phyloP scores from a whole-genome alignment of 2,888 invertebrate species.

The Chymomyza caudatula region DNA sequence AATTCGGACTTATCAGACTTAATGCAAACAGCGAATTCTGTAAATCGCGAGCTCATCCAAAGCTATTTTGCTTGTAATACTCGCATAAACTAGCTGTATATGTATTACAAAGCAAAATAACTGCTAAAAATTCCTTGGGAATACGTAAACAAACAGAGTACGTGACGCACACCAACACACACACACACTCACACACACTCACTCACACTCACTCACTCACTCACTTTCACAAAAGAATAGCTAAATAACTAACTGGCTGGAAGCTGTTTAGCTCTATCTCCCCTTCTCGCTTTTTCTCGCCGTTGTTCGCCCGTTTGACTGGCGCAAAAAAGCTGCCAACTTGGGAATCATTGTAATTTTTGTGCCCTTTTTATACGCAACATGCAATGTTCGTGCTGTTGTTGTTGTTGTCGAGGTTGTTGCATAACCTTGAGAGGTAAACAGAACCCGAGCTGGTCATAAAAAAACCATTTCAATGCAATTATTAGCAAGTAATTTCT shows the following conservation, averaged over 20 bases:
- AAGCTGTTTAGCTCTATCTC: not conserved
- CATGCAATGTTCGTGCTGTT: not conserved
- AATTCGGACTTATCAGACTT: too few species aligned
- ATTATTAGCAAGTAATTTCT: not conserved
- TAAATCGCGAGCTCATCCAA: too few species aligned
- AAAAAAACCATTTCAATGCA: not conserved
- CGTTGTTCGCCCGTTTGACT: not conserved
- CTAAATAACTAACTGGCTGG: not conserved
- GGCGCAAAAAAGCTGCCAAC: not conserved
- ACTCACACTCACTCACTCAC: not conserved
- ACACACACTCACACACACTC: not conserved
- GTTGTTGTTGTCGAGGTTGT: not conserved
- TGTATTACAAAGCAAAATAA: not conserved
- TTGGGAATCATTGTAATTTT: not conserved
- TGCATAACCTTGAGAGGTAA: not conserved
- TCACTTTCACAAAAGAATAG: not conserved
- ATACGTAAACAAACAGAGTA: not conserved
- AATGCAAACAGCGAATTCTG: too few species aligned
- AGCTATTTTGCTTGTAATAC: not conserved
- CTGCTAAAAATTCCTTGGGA: not conserved
- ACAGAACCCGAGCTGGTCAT: not conserved
- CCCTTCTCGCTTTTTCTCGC: not conserved
- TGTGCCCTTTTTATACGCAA: not conserved
- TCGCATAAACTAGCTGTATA: not conserved
- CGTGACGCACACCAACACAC: not conserved